Evolutionary conservation across 2,797 vertebrate genomes (phyloP).

Genomic region (Acrocephalus scirpaceus): DNA sequence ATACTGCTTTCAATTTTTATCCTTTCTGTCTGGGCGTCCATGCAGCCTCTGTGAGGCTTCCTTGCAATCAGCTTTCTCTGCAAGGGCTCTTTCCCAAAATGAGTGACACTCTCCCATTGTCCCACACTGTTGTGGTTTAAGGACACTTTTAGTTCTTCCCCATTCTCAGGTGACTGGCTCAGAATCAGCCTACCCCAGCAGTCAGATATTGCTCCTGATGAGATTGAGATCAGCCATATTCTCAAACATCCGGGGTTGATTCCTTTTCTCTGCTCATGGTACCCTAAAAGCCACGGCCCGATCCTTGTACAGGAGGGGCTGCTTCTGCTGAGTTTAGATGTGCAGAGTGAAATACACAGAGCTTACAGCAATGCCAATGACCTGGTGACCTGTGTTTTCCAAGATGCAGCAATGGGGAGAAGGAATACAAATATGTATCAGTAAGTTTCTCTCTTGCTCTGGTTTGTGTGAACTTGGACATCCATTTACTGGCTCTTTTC

Average conservation of each 20-base stretch:
- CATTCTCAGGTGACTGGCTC: background rate
- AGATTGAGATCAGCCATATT: background rate
- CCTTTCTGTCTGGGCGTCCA: background rate
- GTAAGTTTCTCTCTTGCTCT: background rate
- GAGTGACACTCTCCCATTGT: background rate
- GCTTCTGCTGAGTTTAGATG: background rate
- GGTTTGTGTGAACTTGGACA: background rate
- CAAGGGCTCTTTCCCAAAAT: background rate
- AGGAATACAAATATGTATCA: background rate
- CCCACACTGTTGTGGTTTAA: background rate
- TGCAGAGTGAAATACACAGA: background rate
- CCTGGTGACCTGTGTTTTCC: background rate
- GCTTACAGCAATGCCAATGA: background rate
- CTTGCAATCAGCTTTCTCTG: background rate
- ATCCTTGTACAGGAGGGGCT: background rate
- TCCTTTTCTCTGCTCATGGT: background rate
- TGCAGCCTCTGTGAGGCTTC: background rate
- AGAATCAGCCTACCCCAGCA: background rate
- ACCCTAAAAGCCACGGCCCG: accelerated
- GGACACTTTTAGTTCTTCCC: background rate
- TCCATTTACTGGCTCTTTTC: background rate
- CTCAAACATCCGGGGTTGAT: background rate
- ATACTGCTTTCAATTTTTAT: background rate
- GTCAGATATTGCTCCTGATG: background rate
- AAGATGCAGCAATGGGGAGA: background rate